phyloP scores from a whole-genome alignment of 2,797 vertebrate genomes.

The Myripristis murdjan region DNA sequence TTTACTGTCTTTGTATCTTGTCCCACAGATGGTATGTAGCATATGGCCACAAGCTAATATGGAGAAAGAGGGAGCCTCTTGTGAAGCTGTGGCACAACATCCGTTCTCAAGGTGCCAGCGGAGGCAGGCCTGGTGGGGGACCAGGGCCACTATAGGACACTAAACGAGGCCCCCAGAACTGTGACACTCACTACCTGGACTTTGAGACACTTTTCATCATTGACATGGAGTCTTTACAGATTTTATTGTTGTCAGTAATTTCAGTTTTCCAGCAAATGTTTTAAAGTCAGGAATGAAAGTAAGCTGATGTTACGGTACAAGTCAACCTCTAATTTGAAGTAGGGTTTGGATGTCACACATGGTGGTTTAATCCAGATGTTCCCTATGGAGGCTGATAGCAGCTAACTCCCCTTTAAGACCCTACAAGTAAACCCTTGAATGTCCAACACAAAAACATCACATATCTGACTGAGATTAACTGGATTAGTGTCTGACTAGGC shows the following conservation, averaged over 20 bases:
- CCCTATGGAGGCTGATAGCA: slow-evolving; percentile 6
- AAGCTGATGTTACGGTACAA: background rate
- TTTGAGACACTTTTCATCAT: slow-evolving; percentile 30
- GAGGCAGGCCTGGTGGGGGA: slow-evolving; percentile 59
- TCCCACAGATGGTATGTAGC: slow-evolving; percentile 89
- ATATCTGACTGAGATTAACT: background rate
- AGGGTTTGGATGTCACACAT: slow-evolving; percentile 2
- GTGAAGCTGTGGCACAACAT: slow-evolving; percentile 93
- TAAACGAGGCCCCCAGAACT: slow-evolving; percentile 1
- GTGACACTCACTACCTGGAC: slow-evolving; percentile 16
- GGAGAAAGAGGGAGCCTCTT: slow-evolving; percentile 92
- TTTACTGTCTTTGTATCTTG: background rate
- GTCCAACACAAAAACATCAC: background rate
- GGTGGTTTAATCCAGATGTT: slow-evolving; percentile 10
- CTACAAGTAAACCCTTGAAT: background rate
- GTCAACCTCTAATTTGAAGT: background rate
- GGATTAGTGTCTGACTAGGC: background rate
- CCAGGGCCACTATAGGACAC: slow-evolving; percentile 39
- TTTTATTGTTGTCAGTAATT: slow-evolving; percentile 30
- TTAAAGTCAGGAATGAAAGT: slow-evolving; percentile 1
- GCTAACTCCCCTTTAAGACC: background rate
- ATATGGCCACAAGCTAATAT: slow-evolving; percentile 91
- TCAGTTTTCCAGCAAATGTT: slow-evolving; percentile 27
- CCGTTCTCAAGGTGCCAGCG: slow-evolving; percentile 81
- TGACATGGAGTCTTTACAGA: background rate